Evolutionary conservation across 2,113 vertebrate genomes (phyloP).

Genomic region (Mesitornis unicolor): DNA sequence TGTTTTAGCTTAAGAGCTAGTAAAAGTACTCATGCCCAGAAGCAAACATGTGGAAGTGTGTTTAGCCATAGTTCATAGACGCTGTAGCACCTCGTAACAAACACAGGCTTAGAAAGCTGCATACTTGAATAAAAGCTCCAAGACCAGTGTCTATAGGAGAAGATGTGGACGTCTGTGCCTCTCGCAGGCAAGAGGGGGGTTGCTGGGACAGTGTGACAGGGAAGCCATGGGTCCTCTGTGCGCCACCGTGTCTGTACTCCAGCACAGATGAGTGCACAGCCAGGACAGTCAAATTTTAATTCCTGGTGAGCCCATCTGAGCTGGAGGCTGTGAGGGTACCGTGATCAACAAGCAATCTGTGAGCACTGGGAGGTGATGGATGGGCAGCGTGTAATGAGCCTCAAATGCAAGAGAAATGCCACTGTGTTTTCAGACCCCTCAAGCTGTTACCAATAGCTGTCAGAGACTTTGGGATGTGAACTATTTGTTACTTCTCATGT

Average conservation of each 20-base stretch:
- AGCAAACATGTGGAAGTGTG: accelerated
- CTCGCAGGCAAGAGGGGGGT: not conserved
- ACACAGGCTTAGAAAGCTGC: not conserved
- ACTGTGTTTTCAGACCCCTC: not conserved
- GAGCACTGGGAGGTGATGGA: not conserved
- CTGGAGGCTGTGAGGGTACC: not conserved
- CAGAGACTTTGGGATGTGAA: not conserved
- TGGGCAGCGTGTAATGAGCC: not conserved
- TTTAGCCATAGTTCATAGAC: not conserved
- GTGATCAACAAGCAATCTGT: not conserved
- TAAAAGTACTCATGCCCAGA: not conserved
- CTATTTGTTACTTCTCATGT: not conserved
- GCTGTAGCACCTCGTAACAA: not conserved
- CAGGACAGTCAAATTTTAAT: not conserved
- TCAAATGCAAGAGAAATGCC: not conserved
- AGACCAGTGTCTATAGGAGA: not conserved
- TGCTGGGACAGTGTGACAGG: not conserved
- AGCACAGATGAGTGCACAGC: not conserved
- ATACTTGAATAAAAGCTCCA: not conserved
- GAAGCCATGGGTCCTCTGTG: not conserved
- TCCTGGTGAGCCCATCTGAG: not conserved
- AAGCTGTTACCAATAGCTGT: not conserved
- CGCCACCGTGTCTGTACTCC: not conserved
- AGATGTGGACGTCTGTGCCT: not conserved
- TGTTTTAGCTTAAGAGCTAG: not conserved